These are phyloP conservation scores for Leptopilina syphax DNA, from an alignment of 2,888 invertebrate genomes.

Conservation along the genomic window DNA sequence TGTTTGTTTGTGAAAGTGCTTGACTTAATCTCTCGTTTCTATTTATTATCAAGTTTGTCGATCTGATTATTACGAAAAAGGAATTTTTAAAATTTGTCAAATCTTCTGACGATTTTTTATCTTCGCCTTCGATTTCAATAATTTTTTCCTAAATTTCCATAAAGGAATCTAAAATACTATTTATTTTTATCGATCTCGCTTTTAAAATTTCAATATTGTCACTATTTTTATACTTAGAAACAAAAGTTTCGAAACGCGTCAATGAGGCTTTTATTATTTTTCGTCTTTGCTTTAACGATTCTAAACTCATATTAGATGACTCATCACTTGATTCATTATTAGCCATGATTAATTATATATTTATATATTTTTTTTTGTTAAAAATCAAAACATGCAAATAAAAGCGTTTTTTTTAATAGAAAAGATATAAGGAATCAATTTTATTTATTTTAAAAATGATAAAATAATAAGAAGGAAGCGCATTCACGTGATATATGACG, in stretches of 20 bases:
- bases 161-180: not conserved
- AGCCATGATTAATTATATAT: no score
- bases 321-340: no score
- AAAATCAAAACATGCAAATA: no score
- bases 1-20: not conserved
- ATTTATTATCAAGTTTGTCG: not conserved
- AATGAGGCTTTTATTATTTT: not conserved
- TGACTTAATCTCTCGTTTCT: constrained; percentile 1
- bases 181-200: not conserved
- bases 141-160: not conserved
- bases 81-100: not conserved
- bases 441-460: no score
- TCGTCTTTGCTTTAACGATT: no score
- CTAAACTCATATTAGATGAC: no score
- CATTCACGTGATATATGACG: no score
- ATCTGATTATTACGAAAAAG: not conserved
- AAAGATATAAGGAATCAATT: no score
- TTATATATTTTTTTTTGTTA: no score
- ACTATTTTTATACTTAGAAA: not conserved
- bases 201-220: constrained; percentile 14
- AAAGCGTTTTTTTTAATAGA: no score
- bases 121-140: constrained; percentile 4
- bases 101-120: not conserved
- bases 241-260: constrained; percentile 7
- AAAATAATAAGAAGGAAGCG: no score